Percentiles rank a stretch among this genome's conserved stretches.
Evolutionary conservation across 1,140 invertebrate genomes (phyloP).

Genomic region (Melitaea cinxia): DNA sequence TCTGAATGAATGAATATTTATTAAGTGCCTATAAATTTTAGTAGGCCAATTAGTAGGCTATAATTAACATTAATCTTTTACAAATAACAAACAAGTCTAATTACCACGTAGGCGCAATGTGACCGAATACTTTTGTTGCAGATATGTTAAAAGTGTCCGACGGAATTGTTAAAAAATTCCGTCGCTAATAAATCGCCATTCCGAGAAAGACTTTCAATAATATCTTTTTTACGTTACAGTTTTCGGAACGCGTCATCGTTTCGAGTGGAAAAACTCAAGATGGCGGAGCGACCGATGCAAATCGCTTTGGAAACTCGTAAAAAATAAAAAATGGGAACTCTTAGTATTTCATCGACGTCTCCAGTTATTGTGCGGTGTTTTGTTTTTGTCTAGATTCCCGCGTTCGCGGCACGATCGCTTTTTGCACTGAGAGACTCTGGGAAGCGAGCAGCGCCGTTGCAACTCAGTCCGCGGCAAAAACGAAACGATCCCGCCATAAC

Average conservation of each 20-base stretch:
- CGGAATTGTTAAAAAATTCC: slow-evolving; percentile 47
- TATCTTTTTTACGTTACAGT: slow-evolving; percentile 53
- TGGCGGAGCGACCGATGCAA: slow-evolving; percentile 58
- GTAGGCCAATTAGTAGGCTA: no score
- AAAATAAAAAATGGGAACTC: slow-evolving; percentile 59
- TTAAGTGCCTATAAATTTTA: no score
- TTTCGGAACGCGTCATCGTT: slow-evolving; percentile 60
- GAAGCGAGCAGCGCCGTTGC: slow-evolving; percentile 53
- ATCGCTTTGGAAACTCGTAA: slow-evolving; percentile 48
- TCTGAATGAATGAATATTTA: no score
- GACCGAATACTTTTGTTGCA: slow-evolving; percentile 7
- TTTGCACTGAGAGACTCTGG: slow-evolving; percentile 64
- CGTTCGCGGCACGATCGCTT: slow-evolving; percentile 54
- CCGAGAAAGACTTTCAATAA: slow-evolving; percentile 60
- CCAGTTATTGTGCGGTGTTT: slow-evolving; percentile 67
- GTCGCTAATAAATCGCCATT: slow-evolving; percentile 62
- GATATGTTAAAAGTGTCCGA: slow-evolving; percentile 16
- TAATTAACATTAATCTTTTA: background rate
- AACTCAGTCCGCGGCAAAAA: slow-evolving; percentile 56
- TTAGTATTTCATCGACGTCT: slow-evolving; percentile 75
- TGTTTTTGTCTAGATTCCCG: slow-evolving; percentile 70
- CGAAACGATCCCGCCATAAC: slow-evolving; percentile 62
- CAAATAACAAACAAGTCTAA: background rate
- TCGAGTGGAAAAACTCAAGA: slow-evolving; percentile 67
- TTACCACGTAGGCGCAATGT: background rate